Evolutionary conservation across 2,113 vertebrate species (phyloP).

Genomic region (Fulica atra): DNA sequence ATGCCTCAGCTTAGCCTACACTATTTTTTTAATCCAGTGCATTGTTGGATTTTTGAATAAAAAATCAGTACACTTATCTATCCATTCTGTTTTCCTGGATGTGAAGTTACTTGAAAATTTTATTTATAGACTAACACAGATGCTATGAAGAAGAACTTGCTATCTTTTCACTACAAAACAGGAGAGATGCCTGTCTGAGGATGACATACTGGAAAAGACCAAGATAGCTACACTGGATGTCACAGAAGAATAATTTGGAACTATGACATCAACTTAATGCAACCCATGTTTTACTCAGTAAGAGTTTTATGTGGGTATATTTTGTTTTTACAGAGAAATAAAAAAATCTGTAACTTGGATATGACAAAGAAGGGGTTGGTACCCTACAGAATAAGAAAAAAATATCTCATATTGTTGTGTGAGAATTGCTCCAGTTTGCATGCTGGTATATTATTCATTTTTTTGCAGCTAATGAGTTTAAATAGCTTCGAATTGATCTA

Average conservation of each 20-base stretch:
- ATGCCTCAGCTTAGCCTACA: not conserved
- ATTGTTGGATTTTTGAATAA: not conserved
- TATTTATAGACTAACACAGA: conserved; percentile 22
- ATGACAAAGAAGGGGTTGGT: not conserved
- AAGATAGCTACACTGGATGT: not conserved
- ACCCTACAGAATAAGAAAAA: not conserved
- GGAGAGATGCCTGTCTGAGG: not conserved
- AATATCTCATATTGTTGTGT: not conserved
- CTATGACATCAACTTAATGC: not conserved
- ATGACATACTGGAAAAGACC: not conserved
- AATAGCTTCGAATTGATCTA: not conserved
- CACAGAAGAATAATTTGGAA: not conserved
- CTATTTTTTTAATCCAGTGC: not conserved
- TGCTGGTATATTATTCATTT: not conserved
- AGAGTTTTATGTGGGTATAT: not conserved
- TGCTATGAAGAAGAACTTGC: not conserved
- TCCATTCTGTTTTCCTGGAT: not conserved
- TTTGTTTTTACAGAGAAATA: not conserved
- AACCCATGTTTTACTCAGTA: not conserved
- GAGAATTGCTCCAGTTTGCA: not conserved
- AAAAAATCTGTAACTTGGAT: not conserved
- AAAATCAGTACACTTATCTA: not conserved
- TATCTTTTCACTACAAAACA: not conserved
- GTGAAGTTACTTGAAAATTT: not conserved
- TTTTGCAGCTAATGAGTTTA: not conserved